Evolutionary conservation across 2,888 invertebrate genomes (phyloP).

Genomic region (Gibbula magus): DNA sequence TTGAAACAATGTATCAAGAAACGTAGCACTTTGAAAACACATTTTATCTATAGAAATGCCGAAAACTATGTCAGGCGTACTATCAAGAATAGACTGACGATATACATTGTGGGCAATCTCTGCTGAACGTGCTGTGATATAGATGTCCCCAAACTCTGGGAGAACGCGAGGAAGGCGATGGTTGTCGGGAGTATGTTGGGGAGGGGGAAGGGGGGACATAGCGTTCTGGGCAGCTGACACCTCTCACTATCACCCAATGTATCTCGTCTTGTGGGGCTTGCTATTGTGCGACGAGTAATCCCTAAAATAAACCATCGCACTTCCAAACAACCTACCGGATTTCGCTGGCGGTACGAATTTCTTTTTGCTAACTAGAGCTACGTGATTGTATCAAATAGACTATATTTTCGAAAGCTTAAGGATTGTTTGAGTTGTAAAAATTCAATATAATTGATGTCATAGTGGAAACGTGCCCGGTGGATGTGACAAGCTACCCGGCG

Average conservation of each 20-base stretch:
- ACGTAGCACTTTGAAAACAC: background rate
- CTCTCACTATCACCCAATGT: background rate
- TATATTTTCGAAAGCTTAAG: constrained; percentile 21
- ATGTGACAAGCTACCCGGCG: background rate
- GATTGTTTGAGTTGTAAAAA: constrained; percentile 31
- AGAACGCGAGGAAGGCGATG: too few relatives aligned
- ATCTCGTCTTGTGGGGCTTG: constrained; percentile 15
- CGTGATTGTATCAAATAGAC: constrained; percentile 27
- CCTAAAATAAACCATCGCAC: constrained; percentile 22
- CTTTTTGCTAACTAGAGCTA: constrained; percentile 27
- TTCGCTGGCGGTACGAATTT: constrained; percentile 19
- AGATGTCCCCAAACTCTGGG: too few relatives aligned
- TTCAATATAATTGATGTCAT: constrained; percentile 32
- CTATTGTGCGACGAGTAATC: constrained; percentile 8
- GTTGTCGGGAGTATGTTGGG: background rate
- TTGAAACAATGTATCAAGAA: constrained; percentile 1
- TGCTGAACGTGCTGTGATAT: too few relatives aligned
- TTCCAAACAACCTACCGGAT: constrained; percentile 18
- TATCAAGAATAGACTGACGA: too few relatives aligned
- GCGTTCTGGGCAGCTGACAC: background rate
- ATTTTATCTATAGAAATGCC: background rate
- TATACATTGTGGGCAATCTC: too few relatives aligned
- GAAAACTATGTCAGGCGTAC: too few relatives aligned
- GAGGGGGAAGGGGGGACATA: background rate
- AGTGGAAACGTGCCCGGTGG: constrained; percentile 21